Conservation (phyloP, 1,140 invertebrate genomes). For the Zaprionus nigranus region DNA sequence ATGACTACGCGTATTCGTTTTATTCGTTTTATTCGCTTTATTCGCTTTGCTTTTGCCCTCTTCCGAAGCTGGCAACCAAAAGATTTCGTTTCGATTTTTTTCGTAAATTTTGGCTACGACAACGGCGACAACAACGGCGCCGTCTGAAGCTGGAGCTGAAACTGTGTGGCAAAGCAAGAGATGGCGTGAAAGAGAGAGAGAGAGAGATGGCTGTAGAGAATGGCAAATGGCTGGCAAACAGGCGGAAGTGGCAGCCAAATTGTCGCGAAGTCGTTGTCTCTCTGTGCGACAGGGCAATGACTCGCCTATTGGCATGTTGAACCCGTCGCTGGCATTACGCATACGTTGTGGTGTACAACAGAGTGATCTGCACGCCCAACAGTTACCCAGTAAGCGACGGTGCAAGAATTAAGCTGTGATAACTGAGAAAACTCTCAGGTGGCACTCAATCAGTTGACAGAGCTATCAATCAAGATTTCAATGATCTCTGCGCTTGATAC, state of each 20-base stretch:
- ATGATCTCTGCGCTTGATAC: no score
- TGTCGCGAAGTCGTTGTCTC: conserved; percentile 43
- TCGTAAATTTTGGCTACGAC: conserved; percentile 42
- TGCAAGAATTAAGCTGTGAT: no score
- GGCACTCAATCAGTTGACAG: no score
- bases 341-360: conserved; percentile 43
- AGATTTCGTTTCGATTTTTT: conserved; percentile 21
- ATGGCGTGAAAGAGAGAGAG: background rate
- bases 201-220: background rate
- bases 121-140: conserved; percentile 35
- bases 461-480: no score
- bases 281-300: conserved; percentile 39
- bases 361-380: background rate
- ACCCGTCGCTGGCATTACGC: conserved; percentile 57
- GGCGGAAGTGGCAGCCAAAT: conserved; percentile 40
- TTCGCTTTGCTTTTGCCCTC: no score
- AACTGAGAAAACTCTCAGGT: no score
- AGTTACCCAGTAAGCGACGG: background rate
- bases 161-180: background rate
- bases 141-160: conserved; percentile 26
- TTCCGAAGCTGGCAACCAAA: conserved; percentile 22
- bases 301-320: conserved; percentile 38
- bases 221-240: conserved; percentile 15
- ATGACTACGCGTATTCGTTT: conserved; percentile 66
- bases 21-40: background rate